Evolutionary conservation across 2,113 vertebrate genomes (phyloP).

Genomic region (Cebidichthys violaceus): DNA sequence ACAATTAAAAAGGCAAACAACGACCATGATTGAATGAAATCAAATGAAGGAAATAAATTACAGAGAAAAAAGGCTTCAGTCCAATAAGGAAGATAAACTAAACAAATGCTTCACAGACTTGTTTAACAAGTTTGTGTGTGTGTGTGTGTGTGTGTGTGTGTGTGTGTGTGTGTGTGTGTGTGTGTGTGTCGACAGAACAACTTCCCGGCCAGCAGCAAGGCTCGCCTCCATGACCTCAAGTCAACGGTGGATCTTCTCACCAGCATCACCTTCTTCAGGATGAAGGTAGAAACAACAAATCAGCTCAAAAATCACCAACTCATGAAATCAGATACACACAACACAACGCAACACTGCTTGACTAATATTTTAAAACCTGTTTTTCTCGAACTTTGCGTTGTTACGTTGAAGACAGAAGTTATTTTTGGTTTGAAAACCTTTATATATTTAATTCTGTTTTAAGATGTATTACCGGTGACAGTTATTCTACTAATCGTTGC

Average conservation of each 20-base stretch:
- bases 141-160: conserved; percentile 37
- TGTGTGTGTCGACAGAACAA: conserved; percentile 89
- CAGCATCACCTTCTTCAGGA: conserved; percentile 98
- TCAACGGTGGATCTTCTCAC: conserved; percentile 98
- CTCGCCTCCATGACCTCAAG: conserved; percentile 92
- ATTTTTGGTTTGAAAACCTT: too few relatives aligned
- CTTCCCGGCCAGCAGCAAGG: conserved; percentile 93
- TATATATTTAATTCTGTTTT: too few relatives aligned
- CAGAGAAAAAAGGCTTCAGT: neutral
- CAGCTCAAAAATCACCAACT: neutral
- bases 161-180: conserved; percentile 14
- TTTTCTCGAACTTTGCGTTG: too few relatives aligned
- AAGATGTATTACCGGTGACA: neutral
- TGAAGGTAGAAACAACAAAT: conserved; percentile 87
- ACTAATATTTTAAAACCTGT: too few relatives aligned
- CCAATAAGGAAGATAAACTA: neutral
- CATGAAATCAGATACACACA: neutral
- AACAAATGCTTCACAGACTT: neutral
- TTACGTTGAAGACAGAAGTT: too few relatives aligned
- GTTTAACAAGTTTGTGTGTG: conserved; percentile 11
- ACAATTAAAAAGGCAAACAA: neutral
- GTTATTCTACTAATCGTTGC: too few relatives aligned
- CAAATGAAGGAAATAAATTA: neutral
- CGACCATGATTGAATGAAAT: neutral
- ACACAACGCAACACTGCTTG: too few relatives aligned